Base-by-base conservation (phyloP, 2,797 vertebrate genomes). In the Dallia pectoralis region DNA sequence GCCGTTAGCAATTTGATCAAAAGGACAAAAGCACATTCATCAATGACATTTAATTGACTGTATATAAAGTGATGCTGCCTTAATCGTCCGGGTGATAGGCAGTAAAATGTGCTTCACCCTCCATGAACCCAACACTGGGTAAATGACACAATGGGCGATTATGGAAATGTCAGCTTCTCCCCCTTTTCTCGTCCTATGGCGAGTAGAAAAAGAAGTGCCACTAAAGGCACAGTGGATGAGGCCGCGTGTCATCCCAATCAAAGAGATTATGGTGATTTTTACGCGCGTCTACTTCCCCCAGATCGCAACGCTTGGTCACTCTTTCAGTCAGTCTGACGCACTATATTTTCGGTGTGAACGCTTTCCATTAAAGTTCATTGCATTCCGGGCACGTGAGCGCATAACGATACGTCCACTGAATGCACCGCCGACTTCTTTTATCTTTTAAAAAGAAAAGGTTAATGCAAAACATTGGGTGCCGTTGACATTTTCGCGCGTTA, bases 61-160 rank as follows among this genome's bases (percentile, higher is more conserved):
- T 15, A 40, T 40, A 66, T 7, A 32, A 44, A 44, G 64, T 40
- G 66, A 67, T 67, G 15, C n/a, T 48, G 66, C 66, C 16, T 25
- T 67, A 4, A 48, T 14, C 69, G 25, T 59, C 6, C 68, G 32
- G 16, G 51, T 9, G 48, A 48, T 9, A 79, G 76, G 85, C 81
- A 79, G 86, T 88, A 22, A 48, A 63, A 56, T 88, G 84, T 80
- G 84, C 83, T 82, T 78, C 69, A 70, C 77, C 82, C 73, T 71
- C 9, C 22, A 78, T 87, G 85, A 89, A 90, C 88, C 86, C 89
- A 83, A 89, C 88, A 88, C 87, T 85, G 88, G 76, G 82, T 89
- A 90, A 89, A 82, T 82, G 88, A 90, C 82, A 81, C 85, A 85
- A 87, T 88, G 88, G 88, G 89, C 87, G 88, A 90, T 91, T 91